phyloP scores from a whole-genome alignment of 1,140 invertebrate genomes.

The Bombus affinis region DNA sequence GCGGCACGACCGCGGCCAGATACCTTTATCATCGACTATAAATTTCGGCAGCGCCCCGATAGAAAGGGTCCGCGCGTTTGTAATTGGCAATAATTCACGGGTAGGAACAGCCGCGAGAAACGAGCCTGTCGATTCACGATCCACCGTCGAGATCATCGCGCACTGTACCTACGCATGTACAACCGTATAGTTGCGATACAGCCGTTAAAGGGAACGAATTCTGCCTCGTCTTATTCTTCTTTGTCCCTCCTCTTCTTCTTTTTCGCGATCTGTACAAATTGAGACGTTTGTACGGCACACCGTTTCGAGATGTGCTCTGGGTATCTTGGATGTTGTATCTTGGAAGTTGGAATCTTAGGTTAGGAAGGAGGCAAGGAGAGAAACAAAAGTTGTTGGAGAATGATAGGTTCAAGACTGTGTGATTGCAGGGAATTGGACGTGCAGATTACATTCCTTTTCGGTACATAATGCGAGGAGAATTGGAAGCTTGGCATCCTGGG shows the following conservation, averaged over 20 bases:
- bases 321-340: not conserved
- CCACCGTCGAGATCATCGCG: conserved; percentile 1
- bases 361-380: not conserved
- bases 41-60: conserved; percentile 68
- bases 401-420: not conserved
- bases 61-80: conserved; percentile 41
- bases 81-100: conserved; percentile 71
- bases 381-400: not conserved
- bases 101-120: not conserved
- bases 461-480: not conserved
- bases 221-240: not conserved
- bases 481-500: not conserved
- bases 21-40: conserved; percentile 75
- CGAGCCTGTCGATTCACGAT: conserved; percentile 32
- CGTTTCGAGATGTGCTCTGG: not conserved
- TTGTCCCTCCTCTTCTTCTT: not conserved
- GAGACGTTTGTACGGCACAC: conserved; percentile 17
- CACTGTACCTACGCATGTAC: not conserved
- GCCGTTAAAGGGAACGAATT: not conserved
- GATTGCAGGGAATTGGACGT: not conserved
- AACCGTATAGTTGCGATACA: conserved; percentile 1
- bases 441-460: not conserved
- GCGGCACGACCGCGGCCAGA: conserved; percentile 52
- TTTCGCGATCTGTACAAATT: conserved; percentile 26
- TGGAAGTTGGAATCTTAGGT: not conserved